Conservation (phyloP, 1,140 invertebrate genomes). For the Phenacoccus solenopsis region DNA sequence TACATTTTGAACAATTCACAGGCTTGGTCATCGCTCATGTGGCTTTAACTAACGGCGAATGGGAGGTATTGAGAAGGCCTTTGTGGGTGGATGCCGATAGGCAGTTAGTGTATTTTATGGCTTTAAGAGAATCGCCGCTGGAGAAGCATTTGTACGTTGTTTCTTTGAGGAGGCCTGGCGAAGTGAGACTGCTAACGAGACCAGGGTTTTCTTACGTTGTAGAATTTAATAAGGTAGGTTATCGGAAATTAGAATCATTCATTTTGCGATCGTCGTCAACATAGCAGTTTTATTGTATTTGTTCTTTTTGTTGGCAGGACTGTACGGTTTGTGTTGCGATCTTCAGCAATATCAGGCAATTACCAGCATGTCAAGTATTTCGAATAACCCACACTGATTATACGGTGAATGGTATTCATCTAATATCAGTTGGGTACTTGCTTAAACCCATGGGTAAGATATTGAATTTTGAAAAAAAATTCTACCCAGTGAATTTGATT, state of each 20-base stretch:
- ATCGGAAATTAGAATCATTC: not conserved
- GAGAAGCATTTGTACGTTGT: constrained; percentile 75
- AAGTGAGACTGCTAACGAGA: constrained; percentile 54
- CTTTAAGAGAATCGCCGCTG: constrained; percentile 60
- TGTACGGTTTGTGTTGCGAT: constrained; percentile 76
- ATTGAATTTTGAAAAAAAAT: not conserved
- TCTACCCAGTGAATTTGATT: too few relatives aligned
- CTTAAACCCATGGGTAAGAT: constrained; percentile 44
- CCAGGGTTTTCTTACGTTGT: constrained; percentile 62
- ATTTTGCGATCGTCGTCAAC: not conserved
- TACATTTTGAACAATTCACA: not conserved
- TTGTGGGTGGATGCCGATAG: constrained; percentile 61
- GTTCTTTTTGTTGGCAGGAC: constrained; percentile 39
- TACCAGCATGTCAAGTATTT: constrained; percentile 69
- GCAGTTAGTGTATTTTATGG: constrained; percentile 68
- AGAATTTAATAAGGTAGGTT: constrained; percentile 59
- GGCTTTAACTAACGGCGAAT: constrained; percentile 63
- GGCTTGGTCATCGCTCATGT: constrained; percentile 39
- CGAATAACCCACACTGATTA: constrained; percentile 48
- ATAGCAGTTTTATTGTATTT: not conserved
- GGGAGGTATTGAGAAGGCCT: constrained; percentile 64
- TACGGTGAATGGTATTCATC: constrained; percentile 49
- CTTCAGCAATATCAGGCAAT: constrained; percentile 73
- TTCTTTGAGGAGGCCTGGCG: constrained; percentile 48
- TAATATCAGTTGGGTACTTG: constrained; percentile 53